Percentiles rank a stretch among this genome's conserved stretches.
Conservation (phyloP, 2,113 vertebrate genomes). For the Craseonycteris thonglongyai region DNA sequence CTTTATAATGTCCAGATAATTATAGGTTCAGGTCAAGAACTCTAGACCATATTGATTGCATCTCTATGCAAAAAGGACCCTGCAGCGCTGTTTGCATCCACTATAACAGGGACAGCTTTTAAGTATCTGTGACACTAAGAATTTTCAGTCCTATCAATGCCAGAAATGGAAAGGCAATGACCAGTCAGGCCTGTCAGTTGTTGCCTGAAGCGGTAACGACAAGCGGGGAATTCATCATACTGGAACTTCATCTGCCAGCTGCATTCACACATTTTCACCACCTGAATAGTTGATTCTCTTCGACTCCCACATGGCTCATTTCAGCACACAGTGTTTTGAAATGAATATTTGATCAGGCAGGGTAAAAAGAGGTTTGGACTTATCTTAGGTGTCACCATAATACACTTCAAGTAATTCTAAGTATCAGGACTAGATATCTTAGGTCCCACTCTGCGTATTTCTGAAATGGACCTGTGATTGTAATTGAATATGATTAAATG, state of each 20-base stretch:
- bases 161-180: slow-evolving; percentile 77
- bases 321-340: slow-evolving; percentile 67
- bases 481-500: slow-evolving; percentile 39
- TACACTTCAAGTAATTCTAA: slow-evolving; percentile 71
- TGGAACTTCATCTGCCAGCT: slow-evolving; percentile 79
- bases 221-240: slow-evolving; percentile 76
- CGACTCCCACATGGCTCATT: slow-evolving; percentile 68
- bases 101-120: slow-evolving; percentile 75
- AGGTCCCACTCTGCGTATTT: neutral
- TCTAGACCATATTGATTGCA: slow-evolving; percentile 84
- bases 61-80: slow-evolving; percentile 72
- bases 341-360: slow-evolving; percentile 79
- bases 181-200: slow-evolving; percentile 78
- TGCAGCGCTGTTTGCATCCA: slow-evolving; percentile 72
- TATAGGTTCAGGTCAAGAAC: slow-evolving; percentile 86
- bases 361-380: slow-evolving; percentile 69
- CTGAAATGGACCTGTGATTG: slow-evolving; percentile 8
- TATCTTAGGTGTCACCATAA: slow-evolving; percentile 76
- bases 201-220: slow-evolving; percentile 79
- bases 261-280: slow-evolving; percentile 83
- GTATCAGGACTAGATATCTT: slow-evolving; percentile 38
- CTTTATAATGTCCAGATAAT: slow-evolving; percentile 87
- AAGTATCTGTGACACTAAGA: slow-evolving; percentile 77
- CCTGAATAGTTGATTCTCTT: slow-evolving; percentile 78
- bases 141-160: slow-evolving; percentile 72